A percentile compares a stretch with the other conserved stretches of the same genome.
phyloP scores from a whole-genome alignment of 1,140 invertebrate genomes.

The Asbolus verrucosus region DNA sequence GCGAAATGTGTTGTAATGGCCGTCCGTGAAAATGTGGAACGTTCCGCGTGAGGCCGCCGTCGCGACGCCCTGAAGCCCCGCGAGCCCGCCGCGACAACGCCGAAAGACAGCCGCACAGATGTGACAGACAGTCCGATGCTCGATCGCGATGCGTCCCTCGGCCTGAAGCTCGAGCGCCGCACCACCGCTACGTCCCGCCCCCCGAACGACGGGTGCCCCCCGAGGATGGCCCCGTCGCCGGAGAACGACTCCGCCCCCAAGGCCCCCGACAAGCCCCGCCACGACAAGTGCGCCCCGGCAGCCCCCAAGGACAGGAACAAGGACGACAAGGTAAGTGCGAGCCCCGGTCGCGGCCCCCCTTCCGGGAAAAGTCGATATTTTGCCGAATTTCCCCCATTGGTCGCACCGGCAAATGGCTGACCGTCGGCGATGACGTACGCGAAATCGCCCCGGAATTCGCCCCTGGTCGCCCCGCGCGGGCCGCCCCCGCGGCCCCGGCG shows the following conservation, averaged over 20 bases:
- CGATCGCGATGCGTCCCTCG: slow-evolving; percentile 5
- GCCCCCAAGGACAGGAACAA: slow-evolving; percentile 50
- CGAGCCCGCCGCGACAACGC: slow-evolving; percentile 21
- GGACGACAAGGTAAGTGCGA: slow-evolving; percentile 55
- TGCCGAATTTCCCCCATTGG: slow-evolving; percentile 30
- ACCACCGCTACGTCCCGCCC: neutral
- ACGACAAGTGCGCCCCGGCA: slow-evolving; percentile 72
- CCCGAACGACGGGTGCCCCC: too few species aligned
- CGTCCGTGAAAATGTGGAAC: slow-evolving; percentile 57
- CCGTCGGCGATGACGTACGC: slow-evolving; percentile 34
- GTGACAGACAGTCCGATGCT: slow-evolving; percentile 13
- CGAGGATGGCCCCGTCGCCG: slow-evolving; percentile 77
- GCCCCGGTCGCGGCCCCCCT: slow-evolving; percentile 3
- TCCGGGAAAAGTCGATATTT: slow-evolving; percentile 45
- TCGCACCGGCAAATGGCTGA: slow-evolving; percentile 38
- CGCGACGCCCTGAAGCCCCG: neutral
- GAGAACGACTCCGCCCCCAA: slow-evolving; percentile 77
- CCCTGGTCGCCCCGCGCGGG: neutral
- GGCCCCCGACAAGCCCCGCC: slow-evolving; percentile 73
- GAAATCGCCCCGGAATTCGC: neutral
- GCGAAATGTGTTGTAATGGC: slow-evolving; percentile 54
- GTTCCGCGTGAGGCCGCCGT: neutral
- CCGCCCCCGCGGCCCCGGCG: neutral
- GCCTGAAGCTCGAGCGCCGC: neutral
- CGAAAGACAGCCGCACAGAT: slow-evolving; percentile 23